These are phyloP conservation scores for Ostrea denselamellosa DNA, from an alignment of 1,140 invertebrate species.

Conservation along the genomic window DNA sequence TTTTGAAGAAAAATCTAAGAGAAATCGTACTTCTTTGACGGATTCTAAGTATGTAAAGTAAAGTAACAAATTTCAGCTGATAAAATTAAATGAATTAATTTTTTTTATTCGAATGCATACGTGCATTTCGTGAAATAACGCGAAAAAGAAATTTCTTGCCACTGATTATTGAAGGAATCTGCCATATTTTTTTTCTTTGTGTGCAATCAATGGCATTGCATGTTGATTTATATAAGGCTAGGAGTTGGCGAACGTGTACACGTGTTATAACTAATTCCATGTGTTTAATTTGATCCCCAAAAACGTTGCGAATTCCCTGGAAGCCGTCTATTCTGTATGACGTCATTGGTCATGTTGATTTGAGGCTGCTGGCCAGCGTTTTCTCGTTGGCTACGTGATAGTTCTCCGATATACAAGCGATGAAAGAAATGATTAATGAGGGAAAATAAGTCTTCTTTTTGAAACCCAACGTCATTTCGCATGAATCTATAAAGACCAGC, in stretches of 20 bases:
- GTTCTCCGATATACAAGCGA: neutral
- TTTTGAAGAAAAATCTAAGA: too few relatives aligned
- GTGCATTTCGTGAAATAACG: too few relatives aligned
- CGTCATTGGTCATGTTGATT: slow-evolving; percentile 35
- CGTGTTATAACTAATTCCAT: neutral
- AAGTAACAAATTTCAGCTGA: too few relatives aligned
- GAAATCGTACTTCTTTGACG: too few relatives aligned
- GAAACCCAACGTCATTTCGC: neutral
- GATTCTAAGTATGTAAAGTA: too few relatives aligned
- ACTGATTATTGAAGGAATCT: neutral
- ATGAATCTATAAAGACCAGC: slow-evolving; percentile 1
- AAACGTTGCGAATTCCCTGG: neutral
- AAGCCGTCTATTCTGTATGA: slow-evolving; percentile 1
- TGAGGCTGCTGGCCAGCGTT: slow-evolving; percentile 8
- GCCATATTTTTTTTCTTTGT: neutral
- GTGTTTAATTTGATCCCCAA: neutral
- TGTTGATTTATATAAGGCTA: neutral
- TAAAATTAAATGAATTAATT: too few relatives aligned
- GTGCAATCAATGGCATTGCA: neutral
- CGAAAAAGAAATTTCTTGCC: too few relatives aligned
- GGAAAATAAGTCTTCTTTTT: slow-evolving; percentile 19
- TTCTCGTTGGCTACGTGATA: neutral
- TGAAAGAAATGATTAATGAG: slow-evolving; percentile 34
- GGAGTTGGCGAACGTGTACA: neutral
- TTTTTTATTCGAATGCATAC: too few relatives aligned